phyloP scores from a whole-genome alignment of 1,140 invertebrate species.

The Aphelinus atriplicis region DNA sequence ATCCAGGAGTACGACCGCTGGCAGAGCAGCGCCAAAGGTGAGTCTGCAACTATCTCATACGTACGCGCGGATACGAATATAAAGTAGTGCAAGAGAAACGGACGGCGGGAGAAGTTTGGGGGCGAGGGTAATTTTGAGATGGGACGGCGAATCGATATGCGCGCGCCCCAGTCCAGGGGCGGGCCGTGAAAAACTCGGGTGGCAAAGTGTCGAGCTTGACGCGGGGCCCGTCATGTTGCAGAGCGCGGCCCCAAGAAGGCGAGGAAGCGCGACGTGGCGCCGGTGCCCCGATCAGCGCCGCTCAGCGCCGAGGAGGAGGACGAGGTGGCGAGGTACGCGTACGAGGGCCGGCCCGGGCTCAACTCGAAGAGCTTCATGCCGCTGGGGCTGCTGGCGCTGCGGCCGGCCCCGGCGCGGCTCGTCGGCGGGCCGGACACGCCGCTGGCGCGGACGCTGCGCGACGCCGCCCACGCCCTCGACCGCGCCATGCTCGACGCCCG shows the following conservation, averaged over 20 bases:
- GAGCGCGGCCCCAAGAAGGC: neutral
- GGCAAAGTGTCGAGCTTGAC: conserved; percentile 48
- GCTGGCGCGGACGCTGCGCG: conserved; percentile 56
- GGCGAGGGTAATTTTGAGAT: too few species aligned
- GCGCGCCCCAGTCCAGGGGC: neutral
- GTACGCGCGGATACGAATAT: neutral
- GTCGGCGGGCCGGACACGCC: conserved; percentile 55
- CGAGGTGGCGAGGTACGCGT: conserved; percentile 16
- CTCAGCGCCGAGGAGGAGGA: neutral
- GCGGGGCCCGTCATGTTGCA: neutral
- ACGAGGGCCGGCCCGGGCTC: conserved; percentile 44
- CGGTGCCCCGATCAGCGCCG: neutral
- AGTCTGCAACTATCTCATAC: neutral
- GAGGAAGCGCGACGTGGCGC: conserved; percentile 13
- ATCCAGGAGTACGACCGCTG: conserved; percentile 56
- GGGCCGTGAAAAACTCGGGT: conserved; percentile 50
- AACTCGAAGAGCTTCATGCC: conserved; percentile 65
- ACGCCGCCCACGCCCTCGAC: conserved; percentile 58
- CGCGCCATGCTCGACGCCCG: conserved; percentile 55
- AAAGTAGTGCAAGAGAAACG: neutral
- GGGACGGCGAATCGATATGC: neutral
- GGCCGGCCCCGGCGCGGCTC: conserved; percentile 55
- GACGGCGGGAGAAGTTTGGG: too few species aligned
- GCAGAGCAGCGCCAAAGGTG: conserved; percentile 49
- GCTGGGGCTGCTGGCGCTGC: conserved; percentile 61